Evolutionary conservation across 2,113 vertebrate genomes (phyloP), one percentile per base, ranked within the genome.

Genomic region (Empidonax alnorum): DNA sequence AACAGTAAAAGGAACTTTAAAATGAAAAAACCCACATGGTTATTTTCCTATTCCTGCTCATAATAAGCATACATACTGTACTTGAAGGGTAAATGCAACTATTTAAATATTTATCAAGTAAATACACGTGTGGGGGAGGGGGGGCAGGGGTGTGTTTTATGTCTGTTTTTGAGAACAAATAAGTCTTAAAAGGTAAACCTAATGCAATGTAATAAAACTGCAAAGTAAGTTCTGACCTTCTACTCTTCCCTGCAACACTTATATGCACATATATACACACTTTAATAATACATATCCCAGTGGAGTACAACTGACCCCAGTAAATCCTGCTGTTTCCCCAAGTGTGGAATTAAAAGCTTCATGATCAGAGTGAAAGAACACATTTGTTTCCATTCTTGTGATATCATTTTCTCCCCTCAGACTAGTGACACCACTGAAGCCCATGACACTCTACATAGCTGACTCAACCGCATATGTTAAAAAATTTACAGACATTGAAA

Each of bases 231-330:
- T 94, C 82, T 96, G 95, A 97, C 96, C 96, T 91, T 92, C 84
- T 50, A 65, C 81, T 97, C 81, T 75, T 81, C 67, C 53, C 69
- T 77, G 42, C 58, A 92, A 92, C 87, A 91, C 80, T 74, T 96
- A 81, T 8, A 84, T 0, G 1, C 82, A 89, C 92, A 95, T 73
- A 93, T 65, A 95, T 59, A 84, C 46, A 86, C 85, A 87, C 84
- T 97, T 97, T 96, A 97, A 97, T 96, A 97, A 97, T 96, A 93
- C 89, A 96, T 94, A 88, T 92, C 97, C 96, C 93, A 89, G 68
- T 14, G 84, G 95, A 95, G 44, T 86, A 94, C 79, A 79, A 88
- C 63, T 94, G 95, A 97, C 93, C 94, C 90, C 91, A 94, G 91
- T 95, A 96, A 95, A 97, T 93, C 91, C 90, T 96, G 85, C 63